These are phyloP conservation scores for Avahi laniger DNA, from an alignment of 2,797 vertebrate species.

Conservation along the genomic window DNA sequence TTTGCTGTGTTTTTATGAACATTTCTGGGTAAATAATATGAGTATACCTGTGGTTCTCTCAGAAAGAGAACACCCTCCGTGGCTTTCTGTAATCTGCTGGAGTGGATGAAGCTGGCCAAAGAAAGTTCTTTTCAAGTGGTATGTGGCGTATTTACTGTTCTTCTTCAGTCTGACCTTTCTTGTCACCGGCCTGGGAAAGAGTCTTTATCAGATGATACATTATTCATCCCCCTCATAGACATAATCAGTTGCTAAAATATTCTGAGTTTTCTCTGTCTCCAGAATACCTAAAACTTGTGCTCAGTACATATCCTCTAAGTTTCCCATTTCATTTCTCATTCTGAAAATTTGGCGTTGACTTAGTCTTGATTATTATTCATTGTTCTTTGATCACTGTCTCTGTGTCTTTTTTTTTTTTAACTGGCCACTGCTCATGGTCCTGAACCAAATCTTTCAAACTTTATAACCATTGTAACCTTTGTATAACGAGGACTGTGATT, in stretches of 20 bases:
- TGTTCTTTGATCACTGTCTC: conserved; percentile 26
- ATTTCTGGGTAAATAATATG: background rate
- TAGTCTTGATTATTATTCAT: background rate
- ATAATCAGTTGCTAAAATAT: conserved; percentile 69
- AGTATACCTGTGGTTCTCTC: background rate
- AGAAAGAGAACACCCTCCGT: background rate
- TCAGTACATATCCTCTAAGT: background rate
- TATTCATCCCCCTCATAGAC: conserved; percentile 54
- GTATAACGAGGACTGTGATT: conserved; percentile 53
- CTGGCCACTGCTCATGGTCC: background rate
- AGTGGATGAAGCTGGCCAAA: background rate
- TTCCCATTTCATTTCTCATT: conserved; percentile 53
- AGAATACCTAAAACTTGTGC: conserved; percentile 44
- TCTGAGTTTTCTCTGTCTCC: conserved; percentile 53
- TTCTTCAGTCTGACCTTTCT: conserved; percentile 65
- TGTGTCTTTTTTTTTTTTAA: background rate
- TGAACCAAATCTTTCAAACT: conserved; percentile 49
- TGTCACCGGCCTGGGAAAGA: conserved; percentile 59
- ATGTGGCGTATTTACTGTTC: background rate
- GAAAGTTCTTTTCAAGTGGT: background rate
- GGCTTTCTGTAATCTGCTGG: background rate
- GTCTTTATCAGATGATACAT: conserved; percentile 69
- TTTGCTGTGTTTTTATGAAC: background rate
- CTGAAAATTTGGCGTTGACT: background rate
- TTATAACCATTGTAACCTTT: conserved; percentile 52